These are phyloP conservation scores for Orthonevra nobilis DNA, from an alignment of 2,888 invertebrate genomes.

Conservation along the genomic window DNA sequence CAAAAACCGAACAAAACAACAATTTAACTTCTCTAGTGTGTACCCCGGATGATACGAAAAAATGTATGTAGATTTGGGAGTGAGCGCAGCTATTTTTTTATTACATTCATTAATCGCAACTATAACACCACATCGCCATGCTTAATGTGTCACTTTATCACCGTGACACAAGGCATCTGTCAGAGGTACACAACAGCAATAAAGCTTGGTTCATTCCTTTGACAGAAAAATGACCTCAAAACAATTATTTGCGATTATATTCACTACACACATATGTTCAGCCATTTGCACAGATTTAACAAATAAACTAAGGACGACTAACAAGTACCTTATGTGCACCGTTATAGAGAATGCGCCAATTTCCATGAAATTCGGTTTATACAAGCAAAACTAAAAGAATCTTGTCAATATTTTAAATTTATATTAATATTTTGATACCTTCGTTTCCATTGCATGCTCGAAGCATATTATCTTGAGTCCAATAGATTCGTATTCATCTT, in stretches of 20 bases:
- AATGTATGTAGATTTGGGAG: constrained; percentile 10
- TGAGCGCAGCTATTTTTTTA: constrained; percentile 39
- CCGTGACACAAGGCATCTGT: constrained; percentile 54
- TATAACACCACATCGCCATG: constrained; percentile 50
- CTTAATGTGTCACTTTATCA: constrained; percentile 59
- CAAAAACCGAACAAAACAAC: neutral
- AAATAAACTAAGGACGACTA: constrained; percentile 48
- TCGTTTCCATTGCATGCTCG: no score
- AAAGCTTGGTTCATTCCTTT: constrained; percentile 21
- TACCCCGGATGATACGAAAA: constrained; percentile 6
- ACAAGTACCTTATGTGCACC: constrained; percentile 38
- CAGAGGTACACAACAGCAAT: constrained; percentile 23
- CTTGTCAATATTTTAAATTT: constrained; percentile 8
- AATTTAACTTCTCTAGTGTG: constrained; percentile 2
- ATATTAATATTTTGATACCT: no score
- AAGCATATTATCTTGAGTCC: no score
- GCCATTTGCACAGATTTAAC: constrained; percentile 46
- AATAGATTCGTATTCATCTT: no score
- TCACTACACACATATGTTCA: constrained; percentile 36
- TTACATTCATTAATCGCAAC: constrained; percentile 52
- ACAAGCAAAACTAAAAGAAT: constrained; percentile 16
- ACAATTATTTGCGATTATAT: constrained; percentile 61
- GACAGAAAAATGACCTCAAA: constrained; percentile 42
- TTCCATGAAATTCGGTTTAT: constrained; percentile 41
- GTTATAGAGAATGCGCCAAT: constrained; percentile 34